Conservation (phyloP, 2,888 invertebrate species). For the Eurois occulta region DNA sequence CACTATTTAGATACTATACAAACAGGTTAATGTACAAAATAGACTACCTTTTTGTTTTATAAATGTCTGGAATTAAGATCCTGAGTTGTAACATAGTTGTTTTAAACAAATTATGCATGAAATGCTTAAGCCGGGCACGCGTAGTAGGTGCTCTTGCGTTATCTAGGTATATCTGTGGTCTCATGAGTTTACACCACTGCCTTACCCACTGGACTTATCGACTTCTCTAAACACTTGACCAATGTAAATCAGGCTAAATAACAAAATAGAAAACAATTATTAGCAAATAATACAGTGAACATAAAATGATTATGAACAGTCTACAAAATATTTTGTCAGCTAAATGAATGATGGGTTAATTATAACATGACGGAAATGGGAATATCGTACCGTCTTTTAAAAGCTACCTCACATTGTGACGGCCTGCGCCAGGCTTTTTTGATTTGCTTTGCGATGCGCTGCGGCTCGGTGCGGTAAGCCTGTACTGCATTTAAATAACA, state of each 20-base stretch:
- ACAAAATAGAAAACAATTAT: neutral
- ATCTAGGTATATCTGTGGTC: neutral
- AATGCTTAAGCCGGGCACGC: too few species aligned
- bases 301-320: neutral
- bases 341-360: neutral
- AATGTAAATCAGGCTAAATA: neutral
- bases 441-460: conserved; percentile 15
- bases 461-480: conserved; percentile 14
- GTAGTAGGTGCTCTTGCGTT: neutral
- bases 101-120: too few species aligned
- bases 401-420: conserved; percentile 33
- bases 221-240: neutral
- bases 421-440: conserved; percentile 16
- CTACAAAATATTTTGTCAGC: neutral
- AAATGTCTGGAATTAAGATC: neutral
- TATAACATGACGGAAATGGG: neutral
- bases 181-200: neutral
- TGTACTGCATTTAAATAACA: conserved; percentile 38
- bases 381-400: conserved; percentile 31
- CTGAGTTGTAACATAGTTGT: too few species aligned
- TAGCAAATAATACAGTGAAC: neutral
- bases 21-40: neutral
- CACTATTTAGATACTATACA: neutral
- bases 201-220: neutral
- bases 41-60: neutral